Conservation (phyloP, 2,797 vertebrate species). For the Oophaga sylvatica region DNA sequence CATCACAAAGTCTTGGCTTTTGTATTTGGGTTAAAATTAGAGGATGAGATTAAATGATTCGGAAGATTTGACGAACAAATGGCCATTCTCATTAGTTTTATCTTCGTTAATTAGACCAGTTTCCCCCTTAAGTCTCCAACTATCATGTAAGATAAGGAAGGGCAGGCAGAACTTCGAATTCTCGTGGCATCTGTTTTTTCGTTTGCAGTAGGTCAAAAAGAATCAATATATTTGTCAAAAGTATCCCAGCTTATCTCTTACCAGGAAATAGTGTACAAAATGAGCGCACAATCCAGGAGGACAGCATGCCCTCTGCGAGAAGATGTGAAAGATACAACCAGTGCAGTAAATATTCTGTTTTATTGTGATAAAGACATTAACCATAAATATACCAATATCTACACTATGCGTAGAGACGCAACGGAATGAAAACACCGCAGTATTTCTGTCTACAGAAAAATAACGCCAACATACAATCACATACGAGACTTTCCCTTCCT, state of each 20-base stretch:
- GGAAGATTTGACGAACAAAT: conserved; percentile 27
- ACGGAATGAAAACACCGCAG: no score
- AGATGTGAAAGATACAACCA: not conserved
- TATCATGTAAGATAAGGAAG: conserved; percentile 39
- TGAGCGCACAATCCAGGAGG: conserved; percentile 6
- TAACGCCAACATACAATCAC: no score
- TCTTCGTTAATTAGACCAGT: conserved; percentile 51
- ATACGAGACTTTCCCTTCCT: no score
- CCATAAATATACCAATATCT: not conserved
- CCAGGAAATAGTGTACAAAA: conserved; percentile 26
- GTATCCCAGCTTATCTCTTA: conserved; percentile 67
- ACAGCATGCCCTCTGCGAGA: conserved; percentile 31
- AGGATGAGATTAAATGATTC: conserved; percentile 33
- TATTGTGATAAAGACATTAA: not conserved
- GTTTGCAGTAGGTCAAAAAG: conserved; percentile 41
- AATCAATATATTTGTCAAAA: conserved; percentile 72
- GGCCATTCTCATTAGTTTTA: conserved; percentile 53
- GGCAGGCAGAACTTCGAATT: conserved; percentile 8
- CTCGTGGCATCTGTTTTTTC: conserved; percentile 42
- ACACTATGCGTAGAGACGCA: no score
- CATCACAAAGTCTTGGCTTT: not conserved
- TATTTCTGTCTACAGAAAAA: no score
- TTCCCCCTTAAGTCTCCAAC: conserved; percentile 17
- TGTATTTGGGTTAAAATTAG: conserved; percentile 45
- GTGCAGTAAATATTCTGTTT: not conserved